Percentiles rank a stretch among this genome's conserved stretches.
Evolutionary conservation across 2,888 invertebrate genomes (phyloP).

Genomic region (Epinotia ramella): DNA sequence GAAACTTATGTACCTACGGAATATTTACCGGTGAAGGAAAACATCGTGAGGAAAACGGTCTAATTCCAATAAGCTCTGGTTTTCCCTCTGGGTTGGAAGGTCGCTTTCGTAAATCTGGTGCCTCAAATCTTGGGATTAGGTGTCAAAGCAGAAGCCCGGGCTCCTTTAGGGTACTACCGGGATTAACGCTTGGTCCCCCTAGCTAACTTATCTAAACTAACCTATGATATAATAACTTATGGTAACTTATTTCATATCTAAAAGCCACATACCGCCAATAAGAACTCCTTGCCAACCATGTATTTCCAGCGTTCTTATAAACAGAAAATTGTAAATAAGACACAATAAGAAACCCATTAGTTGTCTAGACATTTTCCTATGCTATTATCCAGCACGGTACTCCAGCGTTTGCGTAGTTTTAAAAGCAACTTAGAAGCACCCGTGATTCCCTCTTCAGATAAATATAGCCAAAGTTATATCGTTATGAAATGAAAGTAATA

Average conservation of each 20-base stretch:
- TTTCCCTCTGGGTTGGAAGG: too few species aligned
- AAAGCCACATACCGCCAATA: not conserved
- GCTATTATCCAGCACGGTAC: not conserved
- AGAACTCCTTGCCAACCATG: not conserved
- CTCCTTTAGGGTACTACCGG: too few species aligned
- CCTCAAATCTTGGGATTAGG: too few species aligned
- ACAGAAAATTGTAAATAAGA: conserved; percentile 30
- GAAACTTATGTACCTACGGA: too few species aligned
- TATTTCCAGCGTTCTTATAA: conserved; percentile 45
- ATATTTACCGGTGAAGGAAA: too few species aligned
- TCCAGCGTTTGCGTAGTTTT: conserved; percentile 33
- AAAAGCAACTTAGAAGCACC: conserved; percentile 34
- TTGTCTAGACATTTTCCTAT: conserved; percentile 38
- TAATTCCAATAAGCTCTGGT: too few species aligned
- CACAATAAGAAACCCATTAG: conserved; percentile 35
- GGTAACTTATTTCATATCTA: not conserved
- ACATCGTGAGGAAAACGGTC: too few species aligned
- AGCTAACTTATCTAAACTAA: too few species aligned
- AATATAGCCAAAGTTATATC: conserved; percentile 27
- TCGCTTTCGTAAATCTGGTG: too few species aligned
- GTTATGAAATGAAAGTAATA: conserved; percentile 37
- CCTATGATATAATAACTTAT: too few species aligned
- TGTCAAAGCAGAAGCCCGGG: too few species aligned
- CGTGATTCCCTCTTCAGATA: conserved; percentile 28
- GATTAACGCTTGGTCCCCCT: too few species aligned